A percentile compares a stretch with the other conserved stretches of the same genome.
Conservation (phyloP, 2,113 vertebrate species). For the Chloropsis cyanopogon region DNA sequence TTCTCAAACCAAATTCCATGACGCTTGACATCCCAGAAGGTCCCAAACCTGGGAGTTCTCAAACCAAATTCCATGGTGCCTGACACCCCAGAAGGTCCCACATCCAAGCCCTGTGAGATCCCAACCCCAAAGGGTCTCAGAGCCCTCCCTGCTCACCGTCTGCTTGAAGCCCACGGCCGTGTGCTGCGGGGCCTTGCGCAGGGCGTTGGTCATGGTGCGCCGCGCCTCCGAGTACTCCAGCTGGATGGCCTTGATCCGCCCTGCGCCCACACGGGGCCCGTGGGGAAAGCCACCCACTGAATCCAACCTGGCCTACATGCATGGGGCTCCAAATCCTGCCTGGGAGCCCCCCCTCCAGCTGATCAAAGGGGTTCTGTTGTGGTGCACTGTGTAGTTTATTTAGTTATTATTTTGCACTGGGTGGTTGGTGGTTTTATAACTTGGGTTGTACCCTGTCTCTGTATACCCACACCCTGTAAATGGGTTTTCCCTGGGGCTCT, state of each 20-base stretch:
- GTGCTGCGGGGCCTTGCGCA: slow-evolving; percentile 95
- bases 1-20: no score
- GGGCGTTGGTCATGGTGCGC: slow-evolving; percentile 92
- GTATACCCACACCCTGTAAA: no score
- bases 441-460: no score
- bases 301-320: accelerated
- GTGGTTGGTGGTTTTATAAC: no score
- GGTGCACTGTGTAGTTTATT: no score
- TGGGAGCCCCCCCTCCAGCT: neutral
- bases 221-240: slow-evolving; percentile 94
- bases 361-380: neutral
- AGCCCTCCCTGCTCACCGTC: slow-evolving; percentile 75
- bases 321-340: neutral
- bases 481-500: no score
- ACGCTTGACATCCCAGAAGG: neutral
- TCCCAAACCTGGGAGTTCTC: neutral
- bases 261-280: slow-evolving; percentile 55
- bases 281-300: neutral
- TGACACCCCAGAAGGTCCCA: neutral
- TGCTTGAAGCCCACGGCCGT: slow-evolving; percentile 97
- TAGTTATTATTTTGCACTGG: no score
- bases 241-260: slow-evolving; percentile 97
- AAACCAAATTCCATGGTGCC: accelerated
- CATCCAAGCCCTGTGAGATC: neutral
- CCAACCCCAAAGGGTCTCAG: neutral